Conservation (phyloP, 2,888 invertebrate genomes). For the Aquatica leii region DNA sequence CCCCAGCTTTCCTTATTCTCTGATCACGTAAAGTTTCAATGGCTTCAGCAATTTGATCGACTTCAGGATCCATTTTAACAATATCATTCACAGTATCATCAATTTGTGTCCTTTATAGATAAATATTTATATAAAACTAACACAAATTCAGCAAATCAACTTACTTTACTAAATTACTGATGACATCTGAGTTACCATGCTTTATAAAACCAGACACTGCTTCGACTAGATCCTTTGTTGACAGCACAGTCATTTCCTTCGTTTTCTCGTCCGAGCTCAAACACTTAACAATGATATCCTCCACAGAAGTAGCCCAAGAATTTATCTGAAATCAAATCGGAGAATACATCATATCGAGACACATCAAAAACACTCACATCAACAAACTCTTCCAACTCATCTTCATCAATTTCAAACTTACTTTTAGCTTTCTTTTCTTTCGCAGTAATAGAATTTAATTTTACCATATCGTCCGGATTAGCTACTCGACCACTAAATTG, state of each 20-base stretch:
- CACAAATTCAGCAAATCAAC: too few relatives aligned
- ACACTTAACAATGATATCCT: slow-evolving; percentile 70
- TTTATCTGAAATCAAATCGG: slow-evolving; percentile 46
- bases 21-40: slow-evolving; percentile 25
- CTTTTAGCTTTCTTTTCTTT: slow-evolving; percentile 51
- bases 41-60: slow-evolving; percentile 25
- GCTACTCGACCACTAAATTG: slow-evolving; percentile 80
- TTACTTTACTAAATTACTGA: slow-evolving; percentile 38
- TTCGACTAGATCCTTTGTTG: slow-evolving; percentile 79
- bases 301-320: slow-evolving; percentile 59
- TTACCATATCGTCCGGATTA: slow-evolving; percentile 83
- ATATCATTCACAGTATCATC: slow-evolving; percentile 32
- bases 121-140: too few relatives aligned
- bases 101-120: slow-evolving; percentile 27
- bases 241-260: slow-evolving; percentile 72
- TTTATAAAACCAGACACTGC: slow-evolving; percentile 77
- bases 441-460: slow-evolving; percentile 61
- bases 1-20: slow-evolving; percentile 18
- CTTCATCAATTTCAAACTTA: slow-evolving; percentile 53
- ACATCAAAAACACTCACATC: slow-evolving; percentile 32
- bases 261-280: slow-evolving; percentile 68
- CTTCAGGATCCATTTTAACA: slow-evolving; percentile 32
- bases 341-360: background rate
- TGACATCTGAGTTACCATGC: slow-evolving; percentile 64
- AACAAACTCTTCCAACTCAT: slow-evolving; percentile 44